Evolutionary conservation across 2,888 invertebrate species (phyloP), one percentile per base, ranked within the genome.

Genomic region (Hyposoter didymator): DNA sequence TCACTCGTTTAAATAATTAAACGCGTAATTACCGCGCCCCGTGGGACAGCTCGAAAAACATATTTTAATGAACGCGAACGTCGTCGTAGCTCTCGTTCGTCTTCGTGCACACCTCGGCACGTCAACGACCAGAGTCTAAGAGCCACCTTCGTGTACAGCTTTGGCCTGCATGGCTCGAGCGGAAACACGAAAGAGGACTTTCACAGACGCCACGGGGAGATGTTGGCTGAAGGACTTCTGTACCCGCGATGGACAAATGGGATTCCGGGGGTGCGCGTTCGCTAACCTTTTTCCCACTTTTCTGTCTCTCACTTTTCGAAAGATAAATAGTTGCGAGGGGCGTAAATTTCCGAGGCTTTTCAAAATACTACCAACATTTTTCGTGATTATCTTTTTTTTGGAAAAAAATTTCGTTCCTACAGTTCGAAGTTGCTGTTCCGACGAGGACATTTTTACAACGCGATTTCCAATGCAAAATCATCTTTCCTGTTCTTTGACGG

Each of bases 1-100:
- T 90, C 88, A 91, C 89, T 91, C 91, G 91, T 92, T 92, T 91
- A 92, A 92, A 92, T 92, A 92, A 93, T 92, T 92, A 92, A 92
- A 91, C 90, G 91, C 91, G 90, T 92, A 93, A 92, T 93, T 92
- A 92, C 91, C 89, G 90, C 80, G 87, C 87, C 87, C 79, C 39
- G 64, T 64, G 69, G 6, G 55, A 55, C 75, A 73, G 67, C 64
- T 67, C 47, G 81, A 89, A 88, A 89, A 90, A 88, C 88, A 89
- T 88, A 91, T 93, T 92, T 92, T 92, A 93, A 93, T 91, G 92
- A 92, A 92, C 88, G 89, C 88, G 89, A 87, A 52, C 73, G 64
- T 78, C 81, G 49, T 76, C 70, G 64, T 52, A 47, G 35, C 75
- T 47, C 66, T 12, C 10, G 22, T 74, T 59, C 66, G 55, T 64